Percentiles rank a stretch among this genome's conserved stretches.
These are phyloP conservation scores for Aurelia coerulea DNA, from an alignment of 30 jellyfish, hydroid and myxozoan genomes.

Conservation along the genomic window DNA sequence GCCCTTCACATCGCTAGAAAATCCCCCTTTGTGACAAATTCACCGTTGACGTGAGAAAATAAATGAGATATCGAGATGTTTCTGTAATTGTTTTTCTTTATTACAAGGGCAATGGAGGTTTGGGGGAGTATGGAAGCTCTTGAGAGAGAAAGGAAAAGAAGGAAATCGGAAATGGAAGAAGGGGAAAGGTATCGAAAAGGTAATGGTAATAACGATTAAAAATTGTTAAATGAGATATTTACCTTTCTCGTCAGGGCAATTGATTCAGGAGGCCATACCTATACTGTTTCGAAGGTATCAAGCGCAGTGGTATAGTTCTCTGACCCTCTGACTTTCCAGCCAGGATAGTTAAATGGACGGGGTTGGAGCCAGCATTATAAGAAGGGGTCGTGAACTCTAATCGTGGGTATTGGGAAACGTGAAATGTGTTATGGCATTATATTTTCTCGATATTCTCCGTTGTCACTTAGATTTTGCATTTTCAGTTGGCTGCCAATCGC, in stretches of 20 bases:
- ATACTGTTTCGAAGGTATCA: not conserved
- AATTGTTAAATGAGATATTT: not conserved
- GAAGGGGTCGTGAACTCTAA: too few species aligned
- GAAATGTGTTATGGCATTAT: too few species aligned
- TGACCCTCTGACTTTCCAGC: not conserved
- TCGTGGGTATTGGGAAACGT: too few species aligned
- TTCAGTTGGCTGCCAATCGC: too few species aligned
- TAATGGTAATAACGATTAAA: not conserved
- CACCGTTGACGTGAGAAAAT: too few species aligned
- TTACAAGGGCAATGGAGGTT: conserved; percentile 90
- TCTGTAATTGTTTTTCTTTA: too few species aligned
- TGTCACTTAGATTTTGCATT: too few species aligned
- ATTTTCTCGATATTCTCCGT: too few species aligned
- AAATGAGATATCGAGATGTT: too few species aligned
- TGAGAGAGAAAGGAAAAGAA: conserved; percentile 78
- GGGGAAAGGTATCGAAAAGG: conserved; percentile 98
- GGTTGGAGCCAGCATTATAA: not conserved
- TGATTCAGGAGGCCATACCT: not conserved
- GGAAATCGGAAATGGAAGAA: conserved; percentile 89
- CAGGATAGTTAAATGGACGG: not conserved
- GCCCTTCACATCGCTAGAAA: too few species aligned
- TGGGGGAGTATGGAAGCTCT: conserved; percentile 99
- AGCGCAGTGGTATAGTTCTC: not conserved
- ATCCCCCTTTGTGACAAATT: too few species aligned
- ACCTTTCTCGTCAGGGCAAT: too few species aligned